Base-by-base conservation (phyloP, 2,113 vertebrate species). In the Scomber colias region DNA sequence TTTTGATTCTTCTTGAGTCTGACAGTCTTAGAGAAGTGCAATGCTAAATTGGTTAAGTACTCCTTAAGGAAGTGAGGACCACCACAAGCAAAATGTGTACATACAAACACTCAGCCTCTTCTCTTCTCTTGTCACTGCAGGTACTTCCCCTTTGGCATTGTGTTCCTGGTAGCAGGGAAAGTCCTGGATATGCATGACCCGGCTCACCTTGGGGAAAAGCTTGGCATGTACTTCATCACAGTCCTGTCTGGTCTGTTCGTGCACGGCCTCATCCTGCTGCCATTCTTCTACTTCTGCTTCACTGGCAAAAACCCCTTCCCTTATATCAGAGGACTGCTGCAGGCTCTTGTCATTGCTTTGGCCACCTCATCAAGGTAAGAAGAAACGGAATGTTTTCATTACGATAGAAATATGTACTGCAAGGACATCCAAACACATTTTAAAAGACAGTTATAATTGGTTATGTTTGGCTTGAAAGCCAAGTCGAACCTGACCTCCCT, bases 81-180 rank as follows among this genome's bases (percentile, higher is more conserved):
- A 40, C 35, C 6, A 9, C 9, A 40, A 40, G 35, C 6, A 40
- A 40, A 40, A 40, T 40, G 35, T 40, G 35, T 9, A 40, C 35
- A 40, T 40, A 40, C 35, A 40, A 40, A 40, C 9, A 40, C 35
- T 40, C 35, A 40, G 35, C 35, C 35, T 48, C 17, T 24, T 11
- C 9, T 49, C 12, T 17, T 12, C 24, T 46, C 17, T 56, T n/a
- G 62, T 56, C 56, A 27, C 0, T 71, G 19, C 88, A 97, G 97
- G 96, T 97, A 97, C 84, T 97, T 97, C 78, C 97, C 97, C n/a
- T 97, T 97, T 1, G 97, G 96, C 17, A 97, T 97, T 1, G 93
- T 97, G 48, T 97, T 97, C 83, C 94, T 97, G 16, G 96, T 97
- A 4, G 96, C 97, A n/a, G 96, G 96, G 0, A 97, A 97, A 91